A percentile compares a stretch with the other conserved stretches of the same genome.
Conservation (phyloP, 1,140 invertebrate species). For the Euwallacea similis region DNA sequence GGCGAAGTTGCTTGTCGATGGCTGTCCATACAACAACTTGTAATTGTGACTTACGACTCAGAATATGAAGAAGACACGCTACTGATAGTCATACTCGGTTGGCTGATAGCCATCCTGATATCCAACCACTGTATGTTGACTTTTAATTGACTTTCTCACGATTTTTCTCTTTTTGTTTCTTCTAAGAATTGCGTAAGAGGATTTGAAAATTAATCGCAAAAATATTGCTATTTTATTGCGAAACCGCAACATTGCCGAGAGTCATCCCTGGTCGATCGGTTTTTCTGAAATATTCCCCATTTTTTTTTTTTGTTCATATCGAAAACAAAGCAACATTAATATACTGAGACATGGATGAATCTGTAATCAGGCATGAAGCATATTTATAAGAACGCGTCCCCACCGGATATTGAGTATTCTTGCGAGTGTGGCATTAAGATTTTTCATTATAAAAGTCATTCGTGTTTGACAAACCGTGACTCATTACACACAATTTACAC, state of each 20-base stretch:
- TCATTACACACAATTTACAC: constrained; percentile 14
- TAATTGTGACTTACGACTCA: constrained; percentile 40
- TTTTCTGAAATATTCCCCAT: constrained; percentile 2
- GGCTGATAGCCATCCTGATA: constrained; percentile 26
- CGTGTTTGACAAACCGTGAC: constrained; percentile 28
- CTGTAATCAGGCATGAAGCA: constrained; percentile 30
- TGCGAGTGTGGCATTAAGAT: constrained; percentile 25
- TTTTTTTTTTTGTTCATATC: constrained; percentile 5
- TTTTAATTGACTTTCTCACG: constrained; percentile 38
- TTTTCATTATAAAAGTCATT: constrained; percentile 31
- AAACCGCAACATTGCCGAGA: constrained; percentile 1
- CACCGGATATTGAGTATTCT: constrained; percentile 25
- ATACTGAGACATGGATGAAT: constrained; percentile 31
- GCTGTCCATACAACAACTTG: constrained; percentile 26
- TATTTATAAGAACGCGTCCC: constrained; percentile 15
- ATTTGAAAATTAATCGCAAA: neutral
- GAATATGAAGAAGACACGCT: constrained; percentile 41
- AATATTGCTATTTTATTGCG: neutral
- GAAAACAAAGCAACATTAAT: constrained; percentile 26
- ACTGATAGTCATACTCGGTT: constrained; percentile 37
- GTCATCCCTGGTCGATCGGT: neutral
- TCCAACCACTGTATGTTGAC: constrained; percentile 13
- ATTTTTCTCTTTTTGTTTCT: neutral
- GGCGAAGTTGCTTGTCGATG: constrained; percentile 37
- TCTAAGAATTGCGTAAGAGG: neutral